Evolutionary conservation across 1,140 invertebrate genomes (phyloP).

Genomic region (Littorina saxatilis): DNA sequence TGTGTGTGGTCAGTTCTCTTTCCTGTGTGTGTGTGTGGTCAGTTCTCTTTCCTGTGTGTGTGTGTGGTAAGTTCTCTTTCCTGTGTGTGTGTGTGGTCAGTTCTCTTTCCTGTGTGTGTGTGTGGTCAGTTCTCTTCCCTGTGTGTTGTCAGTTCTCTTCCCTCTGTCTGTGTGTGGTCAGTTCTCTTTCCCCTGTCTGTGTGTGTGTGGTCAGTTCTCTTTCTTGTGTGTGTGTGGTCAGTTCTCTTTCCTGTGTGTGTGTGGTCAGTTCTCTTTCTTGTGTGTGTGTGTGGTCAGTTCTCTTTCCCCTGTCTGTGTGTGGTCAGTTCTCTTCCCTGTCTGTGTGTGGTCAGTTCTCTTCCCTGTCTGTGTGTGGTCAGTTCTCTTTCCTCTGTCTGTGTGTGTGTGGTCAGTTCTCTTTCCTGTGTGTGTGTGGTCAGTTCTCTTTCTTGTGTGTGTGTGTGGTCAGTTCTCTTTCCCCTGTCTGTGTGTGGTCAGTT

Average conservation of each 20-base stretch:
- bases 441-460: too few species aligned
- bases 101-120: too few species aligned
- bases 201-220: constrained; percentile 77
- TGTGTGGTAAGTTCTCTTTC: too few species aligned
- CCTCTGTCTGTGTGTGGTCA: neutral
- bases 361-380: neutral
- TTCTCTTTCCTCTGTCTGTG: too few species aligned
- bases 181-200: too few species aligned
- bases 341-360: constrained; percentile 79
- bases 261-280: too few species aligned
- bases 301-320: neutral
- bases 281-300: neutral
- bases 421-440: neutral
- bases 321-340: too few species aligned
- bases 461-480: too few species aligned
- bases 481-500: neutral
- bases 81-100: too few species aligned
- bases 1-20: constrained; percentile 79
- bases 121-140: too few species aligned
- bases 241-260: neutral
- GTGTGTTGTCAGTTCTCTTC: constrained; percentile 81
- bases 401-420: constrained; percentile 83
- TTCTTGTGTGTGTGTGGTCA: neutral
- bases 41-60: too few species aligned
- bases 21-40: neutral